These are phyloP conservation scores for Pogonomyrmex barbatus DNA, from an alignment of 1,140 invertebrate genomes.

Conservation along the genomic window DNA sequence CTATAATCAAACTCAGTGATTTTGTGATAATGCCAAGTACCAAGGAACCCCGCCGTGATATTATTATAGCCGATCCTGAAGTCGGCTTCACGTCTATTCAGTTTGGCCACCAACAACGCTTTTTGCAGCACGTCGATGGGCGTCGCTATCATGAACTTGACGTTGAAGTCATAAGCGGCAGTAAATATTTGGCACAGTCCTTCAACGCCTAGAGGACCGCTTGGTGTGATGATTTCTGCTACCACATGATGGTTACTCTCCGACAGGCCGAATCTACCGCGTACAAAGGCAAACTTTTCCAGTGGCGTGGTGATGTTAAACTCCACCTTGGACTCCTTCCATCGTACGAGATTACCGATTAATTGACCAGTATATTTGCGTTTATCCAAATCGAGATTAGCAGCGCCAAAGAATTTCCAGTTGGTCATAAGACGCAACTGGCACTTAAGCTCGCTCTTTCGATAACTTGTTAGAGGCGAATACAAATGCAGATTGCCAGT, in stretches of 20 bases:
- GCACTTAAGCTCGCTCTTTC: conserved; percentile 88
- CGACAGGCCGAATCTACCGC: conserved; percentile 90
- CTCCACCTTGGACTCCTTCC: conserved; percentile 83
- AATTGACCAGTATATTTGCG: conserved; percentile 88
- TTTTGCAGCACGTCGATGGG: conserved; percentile 90
- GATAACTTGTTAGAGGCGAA: conserved; percentile 89
- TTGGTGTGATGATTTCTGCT: conserved; percentile 89
- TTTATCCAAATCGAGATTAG: conserved; percentile 89
- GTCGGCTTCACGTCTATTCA: conserved; percentile 88
- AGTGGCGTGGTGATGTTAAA: conserved; percentile 91
- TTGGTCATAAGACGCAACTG: conserved; percentile 88
- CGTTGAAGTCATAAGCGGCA: conserved; percentile 89
- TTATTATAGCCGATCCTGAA: conserved; percentile 91
- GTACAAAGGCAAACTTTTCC: conserved; percentile 88
- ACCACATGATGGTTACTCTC: conserved; percentile 90
- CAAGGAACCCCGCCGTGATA: conserved; percentile 91
- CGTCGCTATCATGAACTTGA: conserved; percentile 90
- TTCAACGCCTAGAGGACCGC: conserved; percentile 90
- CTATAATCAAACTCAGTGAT: conserved; percentile 91
- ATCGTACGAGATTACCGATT: conserved; percentile 77
- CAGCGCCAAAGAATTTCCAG: conserved; percentile 88
- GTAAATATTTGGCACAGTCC: conserved; percentile 86
- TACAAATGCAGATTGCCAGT: conserved; percentile 87
- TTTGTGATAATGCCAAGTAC: conserved; percentile 91
- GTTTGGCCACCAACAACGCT: conserved; percentile 88